Conservation (phyloP, 2,113 vertebrate species). For the Polyodon spathula region DNA sequence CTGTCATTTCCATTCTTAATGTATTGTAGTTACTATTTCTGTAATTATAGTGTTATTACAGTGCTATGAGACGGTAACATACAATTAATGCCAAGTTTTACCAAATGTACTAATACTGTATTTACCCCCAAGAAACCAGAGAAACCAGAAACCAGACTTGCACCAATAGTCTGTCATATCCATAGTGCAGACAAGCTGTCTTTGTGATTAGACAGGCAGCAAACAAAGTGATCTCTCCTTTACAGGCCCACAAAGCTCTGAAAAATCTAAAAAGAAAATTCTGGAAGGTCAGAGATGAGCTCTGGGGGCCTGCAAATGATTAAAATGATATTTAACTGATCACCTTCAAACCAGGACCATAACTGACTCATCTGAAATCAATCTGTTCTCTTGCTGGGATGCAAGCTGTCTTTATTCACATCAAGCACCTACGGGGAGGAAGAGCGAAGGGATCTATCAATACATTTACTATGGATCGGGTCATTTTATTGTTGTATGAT, state of each 20-base stretch:
- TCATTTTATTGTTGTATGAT: conserved; percentile 3
- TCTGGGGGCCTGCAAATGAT: conserved; percentile 6
- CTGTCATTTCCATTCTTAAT: too few relatives aligned
- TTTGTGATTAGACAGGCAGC: not conserved
- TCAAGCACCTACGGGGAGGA: not conserved
- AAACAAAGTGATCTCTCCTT: not conserved
- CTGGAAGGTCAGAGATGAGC: conserved; percentile 4
- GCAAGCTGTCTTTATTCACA: conserved; percentile 1
- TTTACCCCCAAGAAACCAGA: too few relatives aligned
- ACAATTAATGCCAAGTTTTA: too few relatives aligned
- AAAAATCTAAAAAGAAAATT: conserved; percentile 1
- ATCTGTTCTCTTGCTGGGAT: conserved; percentile 3
- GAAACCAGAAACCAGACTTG: not conserved
- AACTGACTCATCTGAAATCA: conserved; percentile 8
- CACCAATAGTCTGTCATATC: not conserved
- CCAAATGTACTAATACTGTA: too few relatives aligned
- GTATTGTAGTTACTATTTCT: too few relatives aligned
- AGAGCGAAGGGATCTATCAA: not conserved
- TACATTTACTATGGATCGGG: not conserved
- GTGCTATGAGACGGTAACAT: too few relatives aligned
- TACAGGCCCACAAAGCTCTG: conserved; percentile 7
- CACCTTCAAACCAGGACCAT: conserved; percentile 3
- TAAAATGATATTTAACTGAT: conserved; percentile 4
- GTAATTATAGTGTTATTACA: too few relatives aligned
- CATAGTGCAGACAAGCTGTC: not conserved